Conservation (phyloP, 2,113 vertebrate genomes). For the Orcinus orca region DNA sequence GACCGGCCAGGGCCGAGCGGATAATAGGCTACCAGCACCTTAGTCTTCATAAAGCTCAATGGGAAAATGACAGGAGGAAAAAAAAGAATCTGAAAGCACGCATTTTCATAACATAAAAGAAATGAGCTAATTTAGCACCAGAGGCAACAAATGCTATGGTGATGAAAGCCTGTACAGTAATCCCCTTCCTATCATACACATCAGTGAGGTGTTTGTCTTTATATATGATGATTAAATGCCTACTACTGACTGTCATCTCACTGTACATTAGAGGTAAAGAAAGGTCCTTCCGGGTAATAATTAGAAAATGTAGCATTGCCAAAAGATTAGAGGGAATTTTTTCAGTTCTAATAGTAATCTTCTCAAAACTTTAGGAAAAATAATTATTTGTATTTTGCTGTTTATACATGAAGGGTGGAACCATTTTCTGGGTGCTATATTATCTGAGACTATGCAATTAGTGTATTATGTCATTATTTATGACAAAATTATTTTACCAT, state of each 20-base stretch:
- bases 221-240: not conserved
- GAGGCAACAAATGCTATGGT: not conserved
- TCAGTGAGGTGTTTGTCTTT: not conserved
- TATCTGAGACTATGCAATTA: not conserved
- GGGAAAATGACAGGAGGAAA: not conserved
- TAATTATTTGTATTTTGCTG: not conserved
- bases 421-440: not conserved
- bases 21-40: not conserved
- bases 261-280: not conserved
- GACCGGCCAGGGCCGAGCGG: not conserved
- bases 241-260: too few species aligned
- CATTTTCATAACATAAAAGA: not conserved
- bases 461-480: not conserved
- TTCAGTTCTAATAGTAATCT: not conserved
- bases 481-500: not conserved
- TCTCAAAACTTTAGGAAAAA: not conserved
- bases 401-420: not conserved
- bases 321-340: not conserved
- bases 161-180: not conserved
- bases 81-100: not conserved
- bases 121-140: conserved; percentile 1
- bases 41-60: not conserved
- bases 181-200: accelerated
- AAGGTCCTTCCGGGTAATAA: not conserved
- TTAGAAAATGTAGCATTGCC: not conserved